These are phyloP conservation scores for Clamator glandarius DNA, from an alignment of 2,797 vertebrate genomes.

Conservation along the genomic window DNA sequence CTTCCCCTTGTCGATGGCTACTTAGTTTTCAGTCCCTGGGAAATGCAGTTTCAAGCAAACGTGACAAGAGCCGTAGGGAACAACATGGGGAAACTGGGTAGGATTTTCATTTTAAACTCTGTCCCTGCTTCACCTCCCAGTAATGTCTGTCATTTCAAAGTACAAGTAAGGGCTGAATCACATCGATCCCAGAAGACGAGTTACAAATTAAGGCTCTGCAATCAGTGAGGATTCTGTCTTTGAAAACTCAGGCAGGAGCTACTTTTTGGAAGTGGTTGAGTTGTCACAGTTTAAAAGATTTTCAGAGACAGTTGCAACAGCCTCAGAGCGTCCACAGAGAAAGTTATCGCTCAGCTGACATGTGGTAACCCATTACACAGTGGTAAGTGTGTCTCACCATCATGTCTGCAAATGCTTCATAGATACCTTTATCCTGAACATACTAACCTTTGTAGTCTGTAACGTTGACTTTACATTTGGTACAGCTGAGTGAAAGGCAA, in stretches of 20 bases:
- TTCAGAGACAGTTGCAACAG: background rate
- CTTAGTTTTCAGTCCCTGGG: background rate
- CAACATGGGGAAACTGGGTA: background rate
- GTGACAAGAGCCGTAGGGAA: background rate
- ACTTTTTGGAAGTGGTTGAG: background rate
- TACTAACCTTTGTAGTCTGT: background rate
- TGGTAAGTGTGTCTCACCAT: background rate
- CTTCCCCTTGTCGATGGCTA: background rate
- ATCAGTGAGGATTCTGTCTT: background rate
- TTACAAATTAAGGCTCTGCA: background rate
- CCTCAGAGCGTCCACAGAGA: background rate
- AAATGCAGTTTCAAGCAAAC: background rate
- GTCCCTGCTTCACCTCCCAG: background rate
- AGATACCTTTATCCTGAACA: background rate
- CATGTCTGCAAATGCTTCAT: background rate
- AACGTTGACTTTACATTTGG: background rate
- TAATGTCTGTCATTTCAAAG: background rate
- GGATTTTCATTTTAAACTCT: background rate
- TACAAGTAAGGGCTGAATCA: background rate
- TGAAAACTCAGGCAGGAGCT: background rate
- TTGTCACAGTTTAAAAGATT: background rate
- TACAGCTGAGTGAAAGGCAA: background rate
- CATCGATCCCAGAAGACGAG: background rate
- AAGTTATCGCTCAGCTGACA: background rate
- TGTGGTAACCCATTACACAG: rapidly evolving